Percentiles rank a stretch among this genome's conserved stretches.
phyloP scores from a whole-genome alignment of 2,797 vertebrate species.

The Pangasius djambal region DNA sequence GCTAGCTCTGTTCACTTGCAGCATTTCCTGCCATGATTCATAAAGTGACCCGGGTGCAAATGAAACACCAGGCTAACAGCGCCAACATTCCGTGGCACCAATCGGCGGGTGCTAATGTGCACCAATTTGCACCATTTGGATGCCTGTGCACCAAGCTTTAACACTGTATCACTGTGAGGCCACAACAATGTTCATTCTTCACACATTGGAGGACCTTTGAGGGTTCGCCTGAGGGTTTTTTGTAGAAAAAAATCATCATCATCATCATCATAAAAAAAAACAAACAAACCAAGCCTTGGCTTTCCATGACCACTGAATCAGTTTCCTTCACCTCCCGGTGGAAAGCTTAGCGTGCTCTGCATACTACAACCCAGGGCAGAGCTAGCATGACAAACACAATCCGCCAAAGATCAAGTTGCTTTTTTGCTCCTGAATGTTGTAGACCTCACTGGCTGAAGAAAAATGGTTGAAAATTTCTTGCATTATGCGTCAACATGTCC shows the following conservation, averaged over 20 bases:
- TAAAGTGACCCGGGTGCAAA: background rate
- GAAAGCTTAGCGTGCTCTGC: conserved; percentile 7
- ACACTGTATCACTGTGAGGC: background rate
- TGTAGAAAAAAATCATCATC: background rate
- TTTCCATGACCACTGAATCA: conserved; percentile 9
- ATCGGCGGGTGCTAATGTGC: background rate
- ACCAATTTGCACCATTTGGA: background rate
- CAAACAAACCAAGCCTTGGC: background rate
- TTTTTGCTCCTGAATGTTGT: background rate
- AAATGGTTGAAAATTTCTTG: background rate
- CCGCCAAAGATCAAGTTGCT: background rate
- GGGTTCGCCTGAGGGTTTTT: background rate
- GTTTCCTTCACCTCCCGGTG: conserved; percentile 13
- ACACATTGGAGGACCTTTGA: background rate
- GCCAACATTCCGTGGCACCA: too few relatives aligned
- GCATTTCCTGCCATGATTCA: background rate
- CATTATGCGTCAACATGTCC: conserved; percentile 52
- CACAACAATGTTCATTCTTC: background rate
- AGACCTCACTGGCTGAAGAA: background rate
- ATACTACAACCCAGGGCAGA: background rate
- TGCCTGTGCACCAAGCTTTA: background rate
- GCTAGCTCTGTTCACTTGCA: background rate
- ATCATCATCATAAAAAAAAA: background rate
- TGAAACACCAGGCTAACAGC: background rate
- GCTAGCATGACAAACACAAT: conserved; percentile 11